These are phyloP conservation scores for Glyptemys insculpta DNA, from an alignment of 2,797 vertebrate genomes.

Conservation along the genomic window DNA sequence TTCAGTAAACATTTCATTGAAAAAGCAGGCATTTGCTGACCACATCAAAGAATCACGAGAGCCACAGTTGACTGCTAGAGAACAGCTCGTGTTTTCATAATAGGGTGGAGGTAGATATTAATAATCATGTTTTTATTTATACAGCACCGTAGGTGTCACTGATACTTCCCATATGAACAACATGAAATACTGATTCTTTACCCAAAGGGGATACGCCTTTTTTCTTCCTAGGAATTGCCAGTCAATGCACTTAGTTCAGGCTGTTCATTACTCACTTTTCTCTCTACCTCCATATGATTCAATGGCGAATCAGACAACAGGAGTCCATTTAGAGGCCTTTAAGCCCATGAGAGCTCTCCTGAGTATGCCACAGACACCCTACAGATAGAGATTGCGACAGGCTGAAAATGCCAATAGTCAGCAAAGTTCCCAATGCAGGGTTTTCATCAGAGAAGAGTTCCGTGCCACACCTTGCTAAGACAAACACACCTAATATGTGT, in stretches of 20 bases:
- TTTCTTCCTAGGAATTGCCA: neutral
- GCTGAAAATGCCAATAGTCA: constrained; percentile 4
- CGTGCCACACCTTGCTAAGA: neutral
- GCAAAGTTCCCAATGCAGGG: neutral
- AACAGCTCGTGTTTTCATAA: neutral
- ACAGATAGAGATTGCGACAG: neutral
- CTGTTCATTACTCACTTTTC: neutral
- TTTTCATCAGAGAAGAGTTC: neutral
- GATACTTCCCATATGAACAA: neutral
- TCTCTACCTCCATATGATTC: neutral
- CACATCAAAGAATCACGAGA: neutral
- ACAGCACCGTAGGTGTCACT: neutral
- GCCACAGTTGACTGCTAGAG: neutral
- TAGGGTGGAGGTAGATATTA: neutral
- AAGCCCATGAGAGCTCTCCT: neutral
- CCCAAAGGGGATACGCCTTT: neutral
- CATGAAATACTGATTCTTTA: neutral
- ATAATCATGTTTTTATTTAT: neutral
- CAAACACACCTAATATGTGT: neutral
- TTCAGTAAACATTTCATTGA: neutral
- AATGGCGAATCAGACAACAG: neutral
- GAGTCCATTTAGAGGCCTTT: neutral
- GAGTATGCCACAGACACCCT: neutral
- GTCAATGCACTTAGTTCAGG: neutral
- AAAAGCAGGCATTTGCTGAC: neutral